Evolutionary conservation across 2,888 invertebrate species (phyloP), one percentile per base, ranked within the genome.

Genomic region (Oscheius onirici): DNA sequence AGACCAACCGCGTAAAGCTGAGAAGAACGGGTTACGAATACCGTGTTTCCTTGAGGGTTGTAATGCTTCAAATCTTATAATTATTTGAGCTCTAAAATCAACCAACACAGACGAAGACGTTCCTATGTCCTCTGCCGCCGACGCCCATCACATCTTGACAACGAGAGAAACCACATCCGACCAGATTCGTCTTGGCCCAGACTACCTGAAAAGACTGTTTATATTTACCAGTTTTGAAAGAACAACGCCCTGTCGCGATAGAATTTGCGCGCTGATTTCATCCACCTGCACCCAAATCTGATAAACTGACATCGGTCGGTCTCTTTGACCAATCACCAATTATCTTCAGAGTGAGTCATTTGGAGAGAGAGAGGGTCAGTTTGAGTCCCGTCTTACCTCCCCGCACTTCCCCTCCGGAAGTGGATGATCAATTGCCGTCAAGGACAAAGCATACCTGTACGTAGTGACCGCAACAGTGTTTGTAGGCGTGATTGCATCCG

Each of bases 111-210:
- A 87, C 87, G 79, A 87, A 83, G 57, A 87, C 84, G 75, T 84
- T 80, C 17, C 84, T 80, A 72, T 84, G 84, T 2, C 84, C 84
- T 43, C 78, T 60, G 66, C 80, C 80, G 70, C 72, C 74, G 34
- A 93, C 93, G 6, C 88, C 88, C 70, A 84, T 84, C 1, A 91
- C 91, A 84, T 93, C 93, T 86, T 92, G 92, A 89, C 93, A 95
- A 89, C 92, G 93, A 0, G 93, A 91, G 88, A 91, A 94, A 34
- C 95, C 95, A 87, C 95, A 95, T 71, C 95, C 95, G 67, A 95
- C 91, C 79, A 92, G 90, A 86, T 92, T 92, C 13, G 94, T 93
- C 87, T 93, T 92, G 71, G 93, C 93, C 95, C 95, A 95, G 68
- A 94, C 92, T 89, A 95, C 91, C 93, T 95, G 74, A 69, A 85